Evolutionary conservation across 2,888 invertebrate genomes (phyloP).

Genomic region (Crioceris asparagi): DNA sequence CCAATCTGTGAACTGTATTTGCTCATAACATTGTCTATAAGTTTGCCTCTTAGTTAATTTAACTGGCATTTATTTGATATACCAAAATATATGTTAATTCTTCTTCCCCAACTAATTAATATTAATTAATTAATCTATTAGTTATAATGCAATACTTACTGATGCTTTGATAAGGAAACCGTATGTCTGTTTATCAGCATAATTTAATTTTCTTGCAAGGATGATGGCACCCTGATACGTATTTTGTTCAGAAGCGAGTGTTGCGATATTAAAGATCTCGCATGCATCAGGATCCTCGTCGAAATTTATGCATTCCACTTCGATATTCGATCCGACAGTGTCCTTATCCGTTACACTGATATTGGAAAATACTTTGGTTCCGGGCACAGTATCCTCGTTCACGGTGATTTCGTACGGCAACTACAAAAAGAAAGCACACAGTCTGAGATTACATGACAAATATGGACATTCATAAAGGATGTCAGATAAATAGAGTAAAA

Average conservation of each 20-base stretch:
- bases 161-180: slow-evolving; percentile 66
- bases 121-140: no score
- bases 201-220: slow-evolving; percentile 59
- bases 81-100: no score
- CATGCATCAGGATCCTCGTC: slow-evolving; percentile 61
- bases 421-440: slow-evolving; percentile 45
- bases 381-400: slow-evolving; percentile 63
- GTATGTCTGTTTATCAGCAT: slow-evolving; percentile 66
- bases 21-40: no score
- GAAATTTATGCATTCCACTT: slow-evolving; percentile 53
- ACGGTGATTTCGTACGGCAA: slow-evolving; percentile 72
- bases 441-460: no score
- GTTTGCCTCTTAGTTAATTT: no score
- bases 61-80: no score
- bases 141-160: slow-evolving; percentile 39
- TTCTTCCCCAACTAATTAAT: no score
- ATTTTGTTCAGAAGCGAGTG: slow-evolving; percentile 53
- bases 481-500: no score
- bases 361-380: slow-evolving; percentile 59
- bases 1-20: no score
- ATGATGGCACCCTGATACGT: slow-evolving; percentile 63
- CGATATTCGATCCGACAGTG: slow-evolving; percentile 67
- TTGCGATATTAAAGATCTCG: slow-evolving; percentile 55
- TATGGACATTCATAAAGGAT: no score
- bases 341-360: slow-evolving; percentile 72